phyloP scores from a whole-genome alignment of 2,797 vertebrate genomes.

The Brachyalestes nurse region DNA sequence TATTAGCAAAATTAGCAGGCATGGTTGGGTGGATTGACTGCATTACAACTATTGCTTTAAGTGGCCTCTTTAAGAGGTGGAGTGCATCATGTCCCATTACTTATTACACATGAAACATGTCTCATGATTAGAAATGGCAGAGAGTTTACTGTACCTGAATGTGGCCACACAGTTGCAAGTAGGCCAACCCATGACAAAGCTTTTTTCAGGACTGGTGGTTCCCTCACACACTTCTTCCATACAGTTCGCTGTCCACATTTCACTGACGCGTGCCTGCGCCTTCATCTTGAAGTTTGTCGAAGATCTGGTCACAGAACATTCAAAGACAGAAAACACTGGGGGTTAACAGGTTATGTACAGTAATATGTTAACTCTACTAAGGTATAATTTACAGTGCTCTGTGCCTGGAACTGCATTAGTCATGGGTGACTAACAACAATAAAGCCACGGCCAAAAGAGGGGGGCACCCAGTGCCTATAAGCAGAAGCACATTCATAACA shows the following conservation, averaged over 20 bases:
- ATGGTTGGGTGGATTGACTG: neutral
- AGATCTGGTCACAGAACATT: conserved; percentile 72
- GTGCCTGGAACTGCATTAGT: neutral
- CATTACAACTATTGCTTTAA: neutral
- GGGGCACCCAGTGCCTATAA: neutral
- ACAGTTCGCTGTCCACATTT: conserved; percentile 93
- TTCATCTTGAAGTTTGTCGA: conserved; percentile 88
- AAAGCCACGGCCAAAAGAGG: neutral
- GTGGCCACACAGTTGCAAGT: conserved; percentile 91
- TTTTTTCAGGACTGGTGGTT: conserved; percentile 82
- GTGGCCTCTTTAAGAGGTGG: too few relatives aligned
- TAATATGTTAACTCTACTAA: neutral
- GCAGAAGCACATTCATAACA: conserved; percentile 43
- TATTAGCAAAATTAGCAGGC: neutral
- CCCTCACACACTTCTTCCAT: conserved; percentile 93
- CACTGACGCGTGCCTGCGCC: conserved; percentile 83
- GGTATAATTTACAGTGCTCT: neutral
- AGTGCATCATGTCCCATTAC: neutral
- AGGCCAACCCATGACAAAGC: conserved; percentile 96
- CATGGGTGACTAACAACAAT: neutral
- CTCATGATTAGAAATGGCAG: neutral
- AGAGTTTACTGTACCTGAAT: conserved; percentile 84
- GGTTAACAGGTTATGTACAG: neutral
- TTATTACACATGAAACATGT: neutral
- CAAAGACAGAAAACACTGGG: neutral